Evolutionary conservation across 23 tunicate genomes (phyloP).

Genomic region (Styela plicata): DNA sequence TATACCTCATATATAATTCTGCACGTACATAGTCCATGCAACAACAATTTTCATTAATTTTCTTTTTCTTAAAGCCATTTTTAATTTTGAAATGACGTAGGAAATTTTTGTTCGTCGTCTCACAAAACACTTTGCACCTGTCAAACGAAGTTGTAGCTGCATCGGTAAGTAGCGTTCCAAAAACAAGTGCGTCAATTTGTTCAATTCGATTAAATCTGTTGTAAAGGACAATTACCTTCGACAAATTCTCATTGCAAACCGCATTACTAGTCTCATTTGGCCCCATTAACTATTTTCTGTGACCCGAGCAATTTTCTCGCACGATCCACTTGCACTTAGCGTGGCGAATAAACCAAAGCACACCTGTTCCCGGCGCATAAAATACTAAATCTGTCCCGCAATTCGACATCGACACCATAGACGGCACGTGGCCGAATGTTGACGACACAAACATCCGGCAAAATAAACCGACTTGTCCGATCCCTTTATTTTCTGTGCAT

Average conservation of each 20-base stretch:
- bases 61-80: background rate
- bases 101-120: background rate
- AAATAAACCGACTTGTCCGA: background rate
- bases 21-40: too few species aligned
- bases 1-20: too few species aligned
- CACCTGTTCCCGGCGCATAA: background rate
- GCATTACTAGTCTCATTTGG: slow-evolving; percentile 8
- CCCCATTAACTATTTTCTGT: slow-evolving; percentile 15
- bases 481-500: too few species aligned
- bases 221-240: slow-evolving; percentile 19
- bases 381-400: background rate
- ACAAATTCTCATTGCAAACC: slow-evolving; percentile 14
- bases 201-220: background rate
- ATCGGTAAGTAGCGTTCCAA: background rate
- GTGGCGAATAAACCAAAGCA: background rate
- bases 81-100: background rate
- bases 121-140: background rate
- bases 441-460: background rate
- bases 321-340: slow-evolving; percentile 36
- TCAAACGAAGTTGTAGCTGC: background rate
- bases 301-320: slow-evolving; percentile 25
- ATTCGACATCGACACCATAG: background rate
- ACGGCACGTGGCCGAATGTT: background rate
- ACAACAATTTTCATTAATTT: too few species aligned
- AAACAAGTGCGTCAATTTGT: background rate